Conservation (phyloP, 2,888 invertebrate genomes). For the Diadromus collaris region DNA sequence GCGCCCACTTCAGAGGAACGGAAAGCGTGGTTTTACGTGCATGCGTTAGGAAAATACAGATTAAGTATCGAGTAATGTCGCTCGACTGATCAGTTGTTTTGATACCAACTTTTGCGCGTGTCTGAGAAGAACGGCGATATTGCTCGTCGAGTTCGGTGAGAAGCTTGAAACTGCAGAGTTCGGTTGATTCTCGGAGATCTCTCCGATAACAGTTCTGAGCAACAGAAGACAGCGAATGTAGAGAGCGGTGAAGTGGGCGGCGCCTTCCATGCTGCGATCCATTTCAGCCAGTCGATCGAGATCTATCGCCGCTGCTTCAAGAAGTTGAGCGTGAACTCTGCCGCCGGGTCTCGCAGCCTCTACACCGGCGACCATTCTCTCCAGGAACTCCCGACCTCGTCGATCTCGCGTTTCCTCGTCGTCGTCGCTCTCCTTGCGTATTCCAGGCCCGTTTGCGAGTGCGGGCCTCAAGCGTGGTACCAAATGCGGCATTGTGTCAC, state of each 20-base stretch:
- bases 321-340: constrained; percentile 78
- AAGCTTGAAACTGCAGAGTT: constrained; percentile 47
- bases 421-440: constrained; percentile 65
- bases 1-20: too few relatives aligned
- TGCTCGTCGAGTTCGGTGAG: constrained; percentile 79
- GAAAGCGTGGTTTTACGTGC: too few relatives aligned
- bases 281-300: constrained; percentile 87
- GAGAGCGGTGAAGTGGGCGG: constrained; percentile 90
- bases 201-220: constrained; percentile 80
- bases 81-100: constrained; percentile 52
- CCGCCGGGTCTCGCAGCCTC: constrained; percentile 86
- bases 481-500: constrained; percentile 95
- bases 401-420: constrained; percentile 71
- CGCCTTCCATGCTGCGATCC: constrained; percentile 89
- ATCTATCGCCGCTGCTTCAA: constrained; percentile 81
- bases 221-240: constrained; percentile 86
- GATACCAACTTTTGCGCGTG: constrained; percentile 80
- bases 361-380: constrained; percentile 87
- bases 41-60: neutral
- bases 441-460: constrained; percentile 70
- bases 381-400: constrained; percentile 84
- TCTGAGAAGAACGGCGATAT: constrained; percentile 80
- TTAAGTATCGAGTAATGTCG: neutral
- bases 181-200: constrained; percentile 71
- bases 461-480: constrained; percentile 87